Evolutionary conservation across 1,140 invertebrate genomes (phyloP).

Genomic region (Hermatobates lingyangjiaoensis): DNA sequence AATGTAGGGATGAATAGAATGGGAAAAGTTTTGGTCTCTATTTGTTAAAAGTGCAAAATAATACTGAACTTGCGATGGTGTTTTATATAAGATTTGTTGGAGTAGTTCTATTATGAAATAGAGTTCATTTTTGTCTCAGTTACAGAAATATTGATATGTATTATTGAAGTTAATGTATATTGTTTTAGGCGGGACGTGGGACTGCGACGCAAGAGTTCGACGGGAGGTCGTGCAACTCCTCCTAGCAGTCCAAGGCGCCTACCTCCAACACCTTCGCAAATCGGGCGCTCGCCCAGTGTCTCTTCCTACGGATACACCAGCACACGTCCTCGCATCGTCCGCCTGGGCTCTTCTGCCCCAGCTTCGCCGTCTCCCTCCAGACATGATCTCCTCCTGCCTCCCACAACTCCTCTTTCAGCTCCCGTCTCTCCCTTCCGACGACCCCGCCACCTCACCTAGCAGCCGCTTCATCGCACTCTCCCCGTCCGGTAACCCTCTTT

Average conservation of each 20-base stretch:
- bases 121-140: background rate
- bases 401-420: background rate
- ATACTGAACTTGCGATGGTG: background rate
- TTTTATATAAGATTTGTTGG: background rate
- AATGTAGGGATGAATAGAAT: background rate
- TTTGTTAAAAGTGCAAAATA: background rate
- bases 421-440: background rate
- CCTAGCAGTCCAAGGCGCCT: slow-evolving; percentile 2
- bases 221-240: background rate
- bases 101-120: background rate
- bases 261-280: slow-evolving; percentile 4
- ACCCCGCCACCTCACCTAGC: too few species aligned
- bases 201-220: slow-evolving; percentile 1
- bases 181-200: slow-evolving; percentile 1
- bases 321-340: background rate
- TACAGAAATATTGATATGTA: background rate
- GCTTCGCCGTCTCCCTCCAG: background rate
- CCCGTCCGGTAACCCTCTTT: too few species aligned
- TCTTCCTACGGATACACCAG: background rate
- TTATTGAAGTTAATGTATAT: background rate
- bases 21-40: background rate
- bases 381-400: background rate
- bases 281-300: background rate
- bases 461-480: too few species aligned
- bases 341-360: background rate